These are phyloP conservation scores for Adoxophyes honmai DNA, from an alignment of 1,140 invertebrate genomes.

Conservation along the genomic window DNA sequence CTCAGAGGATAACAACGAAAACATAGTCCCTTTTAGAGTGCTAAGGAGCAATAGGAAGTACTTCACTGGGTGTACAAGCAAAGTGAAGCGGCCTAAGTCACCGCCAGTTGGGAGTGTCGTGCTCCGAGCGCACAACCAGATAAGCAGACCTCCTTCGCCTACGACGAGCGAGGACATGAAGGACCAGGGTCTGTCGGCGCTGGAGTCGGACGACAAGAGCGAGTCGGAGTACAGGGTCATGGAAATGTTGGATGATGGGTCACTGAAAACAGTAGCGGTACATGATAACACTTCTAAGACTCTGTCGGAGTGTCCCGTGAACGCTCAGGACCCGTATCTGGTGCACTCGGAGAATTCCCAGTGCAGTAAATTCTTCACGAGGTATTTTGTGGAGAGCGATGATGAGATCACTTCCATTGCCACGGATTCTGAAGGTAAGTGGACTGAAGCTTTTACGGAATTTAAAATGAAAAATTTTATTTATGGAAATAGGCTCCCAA, in stretches of 20 bases:
- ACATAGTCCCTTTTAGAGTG: constrained; percentile 87
- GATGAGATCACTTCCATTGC: constrained; percentile 75
- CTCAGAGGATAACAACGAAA: constrained; percentile 90
- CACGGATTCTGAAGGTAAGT: constrained; percentile 73
- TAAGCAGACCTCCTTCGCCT: constrained; percentile 55
- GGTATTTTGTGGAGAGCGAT: constrained; percentile 73
- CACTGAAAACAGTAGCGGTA: constrained; percentile 68
- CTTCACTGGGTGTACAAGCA: constrained; percentile 65
- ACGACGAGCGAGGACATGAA: constrained; percentile 52
- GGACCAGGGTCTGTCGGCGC: constrained; percentile 32
- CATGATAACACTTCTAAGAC: constrained; percentile 75
- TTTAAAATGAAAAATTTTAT: too few relatives aligned
- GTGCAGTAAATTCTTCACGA: constrained; percentile 73
- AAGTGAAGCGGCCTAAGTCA: constrained; percentile 59
- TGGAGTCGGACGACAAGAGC: constrained; percentile 59
- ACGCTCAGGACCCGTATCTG: constrained; percentile 69
- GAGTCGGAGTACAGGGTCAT: constrained; percentile 72
- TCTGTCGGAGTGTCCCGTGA: constrained; percentile 66
- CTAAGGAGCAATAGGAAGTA: constrained; percentile 75
- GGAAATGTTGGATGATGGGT: constrained; percentile 75
- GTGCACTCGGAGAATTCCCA: constrained; percentile 75
- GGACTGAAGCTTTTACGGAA: too few relatives aligned
- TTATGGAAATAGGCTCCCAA: too few relatives aligned
- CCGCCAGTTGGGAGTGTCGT: constrained; percentile 66
- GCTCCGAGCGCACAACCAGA: constrained; percentile 68